phyloP scores from a whole-genome alignment of 2,888 invertebrate genomes.

The Pelosia muscerda region DNA sequence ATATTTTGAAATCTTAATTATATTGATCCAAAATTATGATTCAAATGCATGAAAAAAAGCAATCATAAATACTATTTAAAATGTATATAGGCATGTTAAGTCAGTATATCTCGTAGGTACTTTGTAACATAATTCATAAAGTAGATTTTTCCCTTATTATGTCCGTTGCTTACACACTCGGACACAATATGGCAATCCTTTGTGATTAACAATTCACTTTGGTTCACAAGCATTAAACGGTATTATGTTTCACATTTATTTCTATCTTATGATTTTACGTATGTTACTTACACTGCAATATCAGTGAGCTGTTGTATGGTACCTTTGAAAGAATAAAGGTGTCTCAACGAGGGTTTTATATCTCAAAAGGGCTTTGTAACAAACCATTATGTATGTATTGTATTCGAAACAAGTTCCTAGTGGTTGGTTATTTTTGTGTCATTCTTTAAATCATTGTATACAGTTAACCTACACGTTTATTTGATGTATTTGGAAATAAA shows the following conservation, averaged over 20 bases:
- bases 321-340: conserved; percentile 4
- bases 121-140: too few species aligned
- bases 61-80: too few species aligned
- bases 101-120: too few species aligned
- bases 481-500: neutral
- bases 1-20: too few species aligned
- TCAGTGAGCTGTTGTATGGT: neutral
- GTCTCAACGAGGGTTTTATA: conserved; percentile 19
- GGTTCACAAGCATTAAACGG: neutral
- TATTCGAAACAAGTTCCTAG: conserved; percentile 13
- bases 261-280: neutral
- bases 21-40: too few species aligned
- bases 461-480: neutral
- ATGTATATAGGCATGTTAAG: too few species aligned
- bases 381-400: conserved; percentile 3
- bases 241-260: neutral
- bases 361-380: conserved; percentile 11
- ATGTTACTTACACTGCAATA: neutral
- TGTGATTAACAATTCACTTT: neutral
- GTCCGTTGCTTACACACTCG: too few species aligned
- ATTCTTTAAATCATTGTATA: neutral
- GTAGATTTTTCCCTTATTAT: too few species aligned
- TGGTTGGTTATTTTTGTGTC: neutral
- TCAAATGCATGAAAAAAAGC: too few species aligned
- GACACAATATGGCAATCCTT: neutral